Evolutionary conservation across 2,113 vertebrate species (phyloP).

Genomic region (Heterocephalus glaber): DNA sequence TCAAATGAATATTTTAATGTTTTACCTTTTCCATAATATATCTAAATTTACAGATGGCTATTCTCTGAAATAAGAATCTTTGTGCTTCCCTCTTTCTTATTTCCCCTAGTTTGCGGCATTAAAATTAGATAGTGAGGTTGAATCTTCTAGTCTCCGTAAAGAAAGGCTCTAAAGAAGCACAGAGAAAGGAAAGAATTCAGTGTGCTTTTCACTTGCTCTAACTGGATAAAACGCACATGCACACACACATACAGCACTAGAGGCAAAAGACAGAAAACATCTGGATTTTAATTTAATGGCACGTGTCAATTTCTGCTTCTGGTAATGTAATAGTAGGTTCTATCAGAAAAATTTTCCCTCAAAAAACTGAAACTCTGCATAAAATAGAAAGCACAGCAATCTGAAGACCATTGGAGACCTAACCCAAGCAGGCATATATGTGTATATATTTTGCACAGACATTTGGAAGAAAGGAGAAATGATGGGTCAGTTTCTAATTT

Average conservation of each 20-base stretch:
- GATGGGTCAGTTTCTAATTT: background rate
- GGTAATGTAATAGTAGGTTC: background rate
- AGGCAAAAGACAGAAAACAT: background rate
- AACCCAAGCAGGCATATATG: background rate
- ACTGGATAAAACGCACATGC: background rate
- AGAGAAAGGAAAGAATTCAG: conserved; percentile 22
- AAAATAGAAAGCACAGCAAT: background rate
- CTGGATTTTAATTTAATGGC: background rate
- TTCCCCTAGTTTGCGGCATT: background rate
- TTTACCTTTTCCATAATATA: background rate
- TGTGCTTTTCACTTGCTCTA: background rate
- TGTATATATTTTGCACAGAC: background rate
- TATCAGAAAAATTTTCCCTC: background rate
- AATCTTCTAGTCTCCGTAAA: background rate
- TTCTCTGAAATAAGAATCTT: conserved; percentile 2
- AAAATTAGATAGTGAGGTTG: background rate
- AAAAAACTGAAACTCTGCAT: background rate
- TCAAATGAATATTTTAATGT: background rate
- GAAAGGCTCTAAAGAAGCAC: background rate
- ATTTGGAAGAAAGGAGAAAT: background rate
- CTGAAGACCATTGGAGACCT: background rate
- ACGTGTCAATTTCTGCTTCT: conserved; percentile 24
- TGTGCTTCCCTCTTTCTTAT: background rate
- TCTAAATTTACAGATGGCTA: background rate
- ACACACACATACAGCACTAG: background rate